Percentiles rank a stretch among this genome's conserved stretches.
These are phyloP conservation scores for Leptinotarsa rubiginosa DNA, from an alignment of 2,888 invertebrate species.

Conservation along the genomic window DNA sequence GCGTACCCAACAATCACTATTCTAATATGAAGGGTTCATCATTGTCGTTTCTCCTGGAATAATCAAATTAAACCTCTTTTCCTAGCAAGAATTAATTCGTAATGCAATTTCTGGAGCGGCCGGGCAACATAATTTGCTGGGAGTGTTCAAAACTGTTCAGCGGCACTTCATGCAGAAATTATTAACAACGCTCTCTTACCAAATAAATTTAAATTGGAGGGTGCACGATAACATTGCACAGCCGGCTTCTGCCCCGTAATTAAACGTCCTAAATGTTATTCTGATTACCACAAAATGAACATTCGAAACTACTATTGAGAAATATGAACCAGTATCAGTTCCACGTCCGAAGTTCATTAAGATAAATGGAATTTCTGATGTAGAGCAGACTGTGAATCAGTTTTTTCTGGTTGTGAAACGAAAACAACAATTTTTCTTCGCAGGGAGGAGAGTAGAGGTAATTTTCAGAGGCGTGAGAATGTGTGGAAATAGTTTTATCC, in stretches of 20 bases:
- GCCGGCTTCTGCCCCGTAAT: not conserved
- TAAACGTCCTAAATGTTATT: not conserved
- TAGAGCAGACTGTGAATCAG: not conserved
- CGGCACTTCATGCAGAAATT: conserved; percentile 20
- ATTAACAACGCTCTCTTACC: conserved; percentile 11
- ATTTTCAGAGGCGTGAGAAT: too few relatives aligned
- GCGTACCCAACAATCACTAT: too few relatives aligned
- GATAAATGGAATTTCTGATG: conserved; percentile 2
- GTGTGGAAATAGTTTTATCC: too few relatives aligned
- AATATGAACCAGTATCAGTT: not conserved
- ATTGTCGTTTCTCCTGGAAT: not conserved
- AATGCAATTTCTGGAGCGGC: conserved; percentile 16
- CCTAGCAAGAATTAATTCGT: not conserved
- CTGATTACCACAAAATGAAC: conserved; percentile 14
- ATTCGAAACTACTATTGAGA: not conserved
- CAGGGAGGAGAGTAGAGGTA: too few relatives aligned
- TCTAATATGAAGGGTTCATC: too few relatives aligned
- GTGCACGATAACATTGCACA: conserved; percentile 13
- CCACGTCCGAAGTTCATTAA: not conserved
- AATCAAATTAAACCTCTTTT: not conserved
- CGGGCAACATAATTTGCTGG: conserved; percentile 7
- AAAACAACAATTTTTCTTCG: too few relatives aligned
- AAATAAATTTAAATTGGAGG: conserved; percentile 14
- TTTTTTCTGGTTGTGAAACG: not conserved
- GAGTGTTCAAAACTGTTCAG: conserved; percentile 18